Base-by-base conservation (phyloP, 2,113 vertebrate species). In the Nerophis ophidion region DNA sequence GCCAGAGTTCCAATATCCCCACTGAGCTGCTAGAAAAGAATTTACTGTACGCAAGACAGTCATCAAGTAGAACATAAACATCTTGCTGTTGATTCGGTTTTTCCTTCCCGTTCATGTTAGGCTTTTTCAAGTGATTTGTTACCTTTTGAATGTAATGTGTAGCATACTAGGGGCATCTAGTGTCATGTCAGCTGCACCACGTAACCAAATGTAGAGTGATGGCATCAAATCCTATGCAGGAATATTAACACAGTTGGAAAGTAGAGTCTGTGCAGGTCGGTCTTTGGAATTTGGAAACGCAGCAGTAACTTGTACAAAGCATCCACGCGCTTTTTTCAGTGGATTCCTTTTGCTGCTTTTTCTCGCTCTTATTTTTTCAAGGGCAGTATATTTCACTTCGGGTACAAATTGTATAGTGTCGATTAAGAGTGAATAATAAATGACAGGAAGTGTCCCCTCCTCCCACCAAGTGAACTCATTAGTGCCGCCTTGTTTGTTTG, bases 181-280 rank as follows among this genome's bases (percentile, higher is more conserved):
- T 87, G 77, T 84, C 71, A 78, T 79, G 82, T 87, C 83, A 85
- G 89, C 81, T 90, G 89, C 90, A 91, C 89, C 92, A 90, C 89
- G 77, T 94, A 95, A 94, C 94, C 93, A 95, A 95, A 95, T 92
- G 92, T 92, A 92, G 89, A 91, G 87, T 90, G 89, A 85, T 79
- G 53, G 85, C 87, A 86, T 79, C 90, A 34, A 90, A 91, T 93
- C 94, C 92, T 95, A 95, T 97, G 94, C 95, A 98, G 94, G 92
- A 94, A 93, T 91, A 93, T 92, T 86, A 80, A 93, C 92, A 92
- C 89, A 72, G 94, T 92, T 36, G 88, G 85, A 88, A 91, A 83
- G 94, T 97, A 93, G 93, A 96, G 95, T 88, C 91, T 98, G 94
- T 98, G 95, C 93, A 95, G 91, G 89, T 89, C 88, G 89, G 93